Conservation (phyloP, 2,113 vertebrate genomes). For the Sylvilagus bachmani region DNA sequence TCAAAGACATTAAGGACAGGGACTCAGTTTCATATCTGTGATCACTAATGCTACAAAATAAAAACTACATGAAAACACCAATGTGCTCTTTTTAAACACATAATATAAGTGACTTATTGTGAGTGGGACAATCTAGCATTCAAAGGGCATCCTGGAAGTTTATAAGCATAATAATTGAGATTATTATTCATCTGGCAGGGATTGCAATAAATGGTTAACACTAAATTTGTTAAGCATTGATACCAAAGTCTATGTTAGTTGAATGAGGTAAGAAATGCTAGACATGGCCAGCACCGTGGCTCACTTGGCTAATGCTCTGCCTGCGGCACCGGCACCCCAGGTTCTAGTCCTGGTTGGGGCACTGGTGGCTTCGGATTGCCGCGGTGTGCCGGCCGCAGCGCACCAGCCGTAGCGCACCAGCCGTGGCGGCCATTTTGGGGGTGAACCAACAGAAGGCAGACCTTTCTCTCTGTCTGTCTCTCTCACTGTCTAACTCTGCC, state of each 20-base stretch:
- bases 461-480: too few relatives aligned
- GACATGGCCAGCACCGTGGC: not conserved
- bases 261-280: not conserved
- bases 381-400: too few relatives aligned
- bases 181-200: constrained; percentile 37
- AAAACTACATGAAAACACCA: constrained; percentile 1
- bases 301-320: too few relatives aligned
- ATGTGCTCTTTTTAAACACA: not conserved
- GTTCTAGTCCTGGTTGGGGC: too few relatives aligned
- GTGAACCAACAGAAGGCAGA: too few relatives aligned
- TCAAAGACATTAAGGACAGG: too few relatives aligned
- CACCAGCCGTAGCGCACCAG: too few relatives aligned
- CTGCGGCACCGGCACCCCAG: too few relatives aligned
- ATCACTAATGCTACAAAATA: constrained; percentile 4
- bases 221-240: not conserved
- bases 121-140: not conserved
- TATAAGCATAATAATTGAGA: not conserved
- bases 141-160: not conserved
- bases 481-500: too few relatives aligned
- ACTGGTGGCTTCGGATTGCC: too few relatives aligned
- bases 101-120: constrained; percentile 28
- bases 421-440: too few relatives aligned
- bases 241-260: not conserved
- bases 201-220: not conserved
- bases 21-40: too few relatives aligned